These are phyloP conservation scores for Xiphophorus birchmanni DNA, from an alignment of 2,797 vertebrate species.

Conservation along the genomic window DNA sequence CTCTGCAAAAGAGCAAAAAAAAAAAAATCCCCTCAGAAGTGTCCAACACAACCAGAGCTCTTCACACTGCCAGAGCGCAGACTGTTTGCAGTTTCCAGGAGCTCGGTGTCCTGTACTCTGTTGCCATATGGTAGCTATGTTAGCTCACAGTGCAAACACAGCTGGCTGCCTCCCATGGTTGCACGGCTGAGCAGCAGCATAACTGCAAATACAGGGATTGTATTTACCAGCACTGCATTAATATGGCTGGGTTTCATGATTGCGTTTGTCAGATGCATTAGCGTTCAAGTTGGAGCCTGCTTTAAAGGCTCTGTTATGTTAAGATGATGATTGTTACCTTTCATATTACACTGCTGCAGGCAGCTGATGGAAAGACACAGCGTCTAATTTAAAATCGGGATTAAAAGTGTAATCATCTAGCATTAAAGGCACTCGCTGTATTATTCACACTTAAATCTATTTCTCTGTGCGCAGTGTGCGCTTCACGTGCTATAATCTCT, in stretches of 20 bases:
- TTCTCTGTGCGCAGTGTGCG: background rate
- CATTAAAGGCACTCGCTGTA: background rate
- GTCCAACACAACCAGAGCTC: conserved; percentile 13
- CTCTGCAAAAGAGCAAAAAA: conserved; percentile 9
- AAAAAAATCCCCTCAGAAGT: conserved; percentile 22
- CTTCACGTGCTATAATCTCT: conserved; percentile 2
- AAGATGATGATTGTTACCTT: conserved; percentile 27
- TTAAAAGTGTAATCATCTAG: background rate
- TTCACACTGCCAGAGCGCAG: conserved; percentile 2
- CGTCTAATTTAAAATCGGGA: conserved; percentile 1
- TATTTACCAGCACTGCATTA: conserved; percentile 30
- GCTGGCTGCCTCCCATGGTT: conserved; percentile 64
- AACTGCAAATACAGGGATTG: conserved; percentile 41
- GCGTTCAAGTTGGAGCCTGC: conserved; percentile 26
- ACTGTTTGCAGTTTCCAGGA: conserved; percentile 41
- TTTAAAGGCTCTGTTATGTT: conserved; percentile 34
- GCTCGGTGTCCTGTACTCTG: conserved; percentile 21
- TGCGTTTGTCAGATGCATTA: conserved; percentile 44
- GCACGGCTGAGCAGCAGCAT: conserved; percentile 57
- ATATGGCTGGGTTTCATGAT: conserved; percentile 38
- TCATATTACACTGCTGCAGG: conserved; percentile 19
- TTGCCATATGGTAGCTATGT: conserved; percentile 60
- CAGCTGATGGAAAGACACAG: background rate
- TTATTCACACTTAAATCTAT: background rate
- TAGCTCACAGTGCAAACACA: conserved; percentile 61